A percentile compares a stretch with the other conserved stretches of the same genome.
phyloP scores from a whole-genome alignment of 2,888 invertebrate genomes.

The Silvanus unidentatus region DNA sequence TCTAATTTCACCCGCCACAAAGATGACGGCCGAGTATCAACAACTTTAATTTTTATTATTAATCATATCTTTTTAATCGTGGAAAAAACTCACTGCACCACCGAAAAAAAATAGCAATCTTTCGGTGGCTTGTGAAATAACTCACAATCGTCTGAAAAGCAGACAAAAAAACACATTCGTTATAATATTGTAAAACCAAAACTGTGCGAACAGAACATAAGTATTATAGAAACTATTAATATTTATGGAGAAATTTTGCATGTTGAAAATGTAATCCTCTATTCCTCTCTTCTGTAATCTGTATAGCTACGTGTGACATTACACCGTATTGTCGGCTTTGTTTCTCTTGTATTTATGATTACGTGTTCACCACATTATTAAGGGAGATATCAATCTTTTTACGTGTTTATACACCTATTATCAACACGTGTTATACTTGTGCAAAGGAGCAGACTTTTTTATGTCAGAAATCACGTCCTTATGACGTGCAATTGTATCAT shows the following conservation, averaged over 20 bases:
- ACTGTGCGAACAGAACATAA: too few relatives aligned
- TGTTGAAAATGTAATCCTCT: conserved; percentile 3
- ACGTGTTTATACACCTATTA: conserved; percentile 30
- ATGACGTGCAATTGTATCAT: background rate
- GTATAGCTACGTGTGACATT: conserved; percentile 1
- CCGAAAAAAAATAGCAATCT: too few relatives aligned
- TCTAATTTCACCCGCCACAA: too few relatives aligned
- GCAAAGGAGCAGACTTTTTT: background rate
- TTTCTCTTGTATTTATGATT: conserved; percentile 27
- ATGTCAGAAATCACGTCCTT: background rate
- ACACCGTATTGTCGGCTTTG: conserved; percentile 16
- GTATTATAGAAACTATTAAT: background rate
- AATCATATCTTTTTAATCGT: too few relatives aligned
- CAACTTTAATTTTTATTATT: too few relatives aligned
- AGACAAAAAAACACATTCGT: too few relatives aligned
- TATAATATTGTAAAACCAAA: too few relatives aligned
- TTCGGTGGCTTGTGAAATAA: too few relatives aligned
- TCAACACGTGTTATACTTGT: conserved; percentile 22
- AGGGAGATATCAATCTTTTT: conserved; percentile 31
- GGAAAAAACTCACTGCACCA: too few relatives aligned
- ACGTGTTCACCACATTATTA: conserved; percentile 28
- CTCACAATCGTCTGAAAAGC: too few relatives aligned
- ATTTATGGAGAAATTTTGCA: conserved; percentile 1
- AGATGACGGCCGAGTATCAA: too few relatives aligned
- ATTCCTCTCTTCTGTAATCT: conserved; percentile 1